Base-by-base conservation (phyloP, 2,113 vertebrate species). In the Chelonoidis abingdonii region DNA sequence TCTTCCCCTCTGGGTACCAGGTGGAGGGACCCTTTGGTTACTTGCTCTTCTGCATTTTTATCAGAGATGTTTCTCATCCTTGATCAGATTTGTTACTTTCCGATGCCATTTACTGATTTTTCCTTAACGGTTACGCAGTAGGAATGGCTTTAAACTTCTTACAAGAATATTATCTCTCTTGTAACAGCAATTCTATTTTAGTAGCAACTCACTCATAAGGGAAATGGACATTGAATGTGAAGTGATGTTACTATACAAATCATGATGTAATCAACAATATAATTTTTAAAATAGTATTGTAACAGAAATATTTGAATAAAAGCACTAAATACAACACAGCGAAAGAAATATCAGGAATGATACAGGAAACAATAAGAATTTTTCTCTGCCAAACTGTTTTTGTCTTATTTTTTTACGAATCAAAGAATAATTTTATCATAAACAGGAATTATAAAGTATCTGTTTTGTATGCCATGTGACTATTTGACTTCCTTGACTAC, bases 171-270 rank as follows among this genome's bases (percentile, higher is more conserved):
- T 95, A 94, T 53, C 89, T 85, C 88, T 76, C 95, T 97, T 97
- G 95, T 57, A 97, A 87, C 35, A 85, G 88, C 90, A 92, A 97
- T 97, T 97, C 87, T 57, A 93, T 89, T 97, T 97, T 96, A 97
- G 90, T 94, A 95, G 90, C 95, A 96, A 96, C 97, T 95, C 93
- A 92, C 53, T 0, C 87, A 35, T 96, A 97, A 96, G 93, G 86
- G 82, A 95, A 96, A 95, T 86, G 93, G 91, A 95, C 93, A 97
- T 96, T 95, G 97, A 95, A 96, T 90, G 91, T 93, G 82, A 96
- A 91, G 94, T 88, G 93, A 96, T 95, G 90, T 93, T 89, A 95
- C 95, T 93, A 95, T 96, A 97, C 97, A 96, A 97, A 95, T 88
- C 81, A 92, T n/a, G 82, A 19, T 24, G 93, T 96, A 97, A 92